Evolutionary conservation across 1,140 invertebrate species (phyloP).

Genomic region (Drosophila hydei): DNA sequence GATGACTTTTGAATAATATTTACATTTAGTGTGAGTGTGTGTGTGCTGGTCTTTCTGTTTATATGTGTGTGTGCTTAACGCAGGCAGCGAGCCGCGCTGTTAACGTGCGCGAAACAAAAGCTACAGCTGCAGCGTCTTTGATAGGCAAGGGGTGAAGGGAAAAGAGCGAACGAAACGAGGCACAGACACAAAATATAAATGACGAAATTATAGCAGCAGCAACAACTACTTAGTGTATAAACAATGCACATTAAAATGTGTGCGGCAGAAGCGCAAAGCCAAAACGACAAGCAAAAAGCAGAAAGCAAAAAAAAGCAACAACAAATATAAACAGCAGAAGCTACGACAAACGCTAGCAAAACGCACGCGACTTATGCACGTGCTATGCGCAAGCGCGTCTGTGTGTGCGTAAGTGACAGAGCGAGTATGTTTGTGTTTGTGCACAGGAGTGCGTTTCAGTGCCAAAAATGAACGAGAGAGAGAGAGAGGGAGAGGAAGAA

Average conservation of each 20-base stretch:
- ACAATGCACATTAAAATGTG: conserved; percentile 70
- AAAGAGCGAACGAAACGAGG: neutral
- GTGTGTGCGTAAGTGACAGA: neutral
- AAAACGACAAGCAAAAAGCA: conserved; percentile 18
- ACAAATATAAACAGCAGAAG: neutral
- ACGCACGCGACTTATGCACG: conserved; percentile 32
- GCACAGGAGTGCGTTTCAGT: neutral
- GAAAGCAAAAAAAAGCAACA: neutral
- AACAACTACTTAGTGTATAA: conserved; percentile 48
- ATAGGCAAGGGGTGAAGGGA: neutral
- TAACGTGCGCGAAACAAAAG: conserved; percentile 64
- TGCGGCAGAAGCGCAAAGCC: conserved; percentile 43
- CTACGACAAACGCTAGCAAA: conserved; percentile 25
- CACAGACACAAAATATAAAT: conserved; percentile 60
- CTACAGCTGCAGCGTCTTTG: conserved; percentile 15
- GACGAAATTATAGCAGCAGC: conserved; percentile 63
- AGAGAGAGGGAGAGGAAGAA: too few species aligned
- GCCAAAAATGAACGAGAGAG: neutral
- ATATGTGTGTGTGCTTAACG: conserved; percentile 32
- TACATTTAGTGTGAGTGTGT: conserved; percentile 52
- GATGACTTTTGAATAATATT: conserved; percentile 75
- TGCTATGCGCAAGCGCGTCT: neutral
- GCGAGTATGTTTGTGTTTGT: neutral
- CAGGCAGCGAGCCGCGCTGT: conserved; percentile 62
- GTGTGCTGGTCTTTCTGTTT: conserved; percentile 17